phyloP scores from a whole-genome alignment of 2,113 vertebrate species.

The Nothobranchius furzeri region DNA sequence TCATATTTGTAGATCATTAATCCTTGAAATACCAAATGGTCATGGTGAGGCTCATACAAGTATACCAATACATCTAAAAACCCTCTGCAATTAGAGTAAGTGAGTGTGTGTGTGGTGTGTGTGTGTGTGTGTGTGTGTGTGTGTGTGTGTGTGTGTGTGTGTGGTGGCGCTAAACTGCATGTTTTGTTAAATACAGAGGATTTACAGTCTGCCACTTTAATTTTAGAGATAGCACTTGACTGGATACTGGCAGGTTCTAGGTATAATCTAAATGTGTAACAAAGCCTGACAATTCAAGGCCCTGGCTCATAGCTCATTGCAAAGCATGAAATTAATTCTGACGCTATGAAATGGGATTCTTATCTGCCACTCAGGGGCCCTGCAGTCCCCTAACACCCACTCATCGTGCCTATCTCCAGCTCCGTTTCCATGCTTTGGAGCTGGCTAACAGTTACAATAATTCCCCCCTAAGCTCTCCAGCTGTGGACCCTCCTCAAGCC shows the following conservation, averaged over 20 bases:
- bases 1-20: constrained; percentile 69
- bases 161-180: constrained; percentile 63
- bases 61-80: constrained; percentile 70
- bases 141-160: too few relatives aligned
- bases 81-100: constrained; percentile 72
- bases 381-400: constrained; percentile 48
- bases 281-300: constrained; percentile 74
- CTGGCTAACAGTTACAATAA: constrained; percentile 31
- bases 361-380: constrained; percentile 62
- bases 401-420: constrained; percentile 37
- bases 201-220: constrained; percentile 76
- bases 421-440: constrained; percentile 22
- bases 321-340: constrained; percentile 76
- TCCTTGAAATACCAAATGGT: constrained; percentile 63
- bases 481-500: constrained; percentile 68
- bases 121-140: constrained; percentile 1
- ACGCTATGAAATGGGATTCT: constrained; percentile 79
- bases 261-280: constrained; percentile 78
- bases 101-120: neutral
- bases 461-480: constrained; percentile 43
- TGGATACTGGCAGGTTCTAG: constrained; percentile 69
- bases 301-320: constrained; percentile 64
- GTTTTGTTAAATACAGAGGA: constrained; percentile 76
- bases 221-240: constrained; percentile 70
- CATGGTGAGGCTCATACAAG: constrained; percentile 52